phyloP scores from a whole-genome alignment of 2,113 vertebrate species.

The Nycticorax nycticorax region DNA sequence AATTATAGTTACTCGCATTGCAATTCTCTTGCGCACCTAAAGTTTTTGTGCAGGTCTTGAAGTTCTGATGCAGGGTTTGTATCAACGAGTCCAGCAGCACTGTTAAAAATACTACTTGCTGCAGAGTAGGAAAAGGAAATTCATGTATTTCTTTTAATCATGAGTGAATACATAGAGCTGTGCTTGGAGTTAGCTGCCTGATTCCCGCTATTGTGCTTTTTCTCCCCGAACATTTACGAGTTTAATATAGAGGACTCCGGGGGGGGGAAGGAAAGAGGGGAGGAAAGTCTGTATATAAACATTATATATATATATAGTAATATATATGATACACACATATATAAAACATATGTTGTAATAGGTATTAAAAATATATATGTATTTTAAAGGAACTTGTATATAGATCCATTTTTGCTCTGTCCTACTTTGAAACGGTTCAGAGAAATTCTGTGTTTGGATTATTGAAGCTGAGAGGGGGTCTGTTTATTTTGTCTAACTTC shows the following conservation, averaged over 20 bases:
- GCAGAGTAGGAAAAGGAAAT: not conserved
- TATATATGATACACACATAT: not conserved
- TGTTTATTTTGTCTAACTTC: not conserved
- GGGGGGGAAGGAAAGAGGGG: no score
- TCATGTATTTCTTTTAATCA: not conserved
- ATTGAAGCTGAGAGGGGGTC: not conserved
- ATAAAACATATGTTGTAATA: not conserved
- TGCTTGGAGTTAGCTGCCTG: not conserved
- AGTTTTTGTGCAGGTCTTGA: not conserved
- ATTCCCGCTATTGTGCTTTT: not conserved
- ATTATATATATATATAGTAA: not conserved
- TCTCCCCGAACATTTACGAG: not conserved
- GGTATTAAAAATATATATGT: not conserved
- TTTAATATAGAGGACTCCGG: not conserved
- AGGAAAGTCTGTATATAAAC: not conserved
- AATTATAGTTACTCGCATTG: constrained; percentile 1
- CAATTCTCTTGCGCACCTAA: not conserved
- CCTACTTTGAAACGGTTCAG: not conserved
- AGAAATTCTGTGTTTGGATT: not conserved
- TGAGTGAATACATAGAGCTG: not conserved
- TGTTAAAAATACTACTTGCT: not conserved
- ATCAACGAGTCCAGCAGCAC: not conserved
- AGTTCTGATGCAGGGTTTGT: not conserved
- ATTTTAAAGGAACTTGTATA: not conserved
- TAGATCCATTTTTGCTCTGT: not conserved